These are phyloP conservation scores for Frankliniella fusca DNA, from an alignment of 2,888 invertebrate species.

Conservation along the genomic window DNA sequence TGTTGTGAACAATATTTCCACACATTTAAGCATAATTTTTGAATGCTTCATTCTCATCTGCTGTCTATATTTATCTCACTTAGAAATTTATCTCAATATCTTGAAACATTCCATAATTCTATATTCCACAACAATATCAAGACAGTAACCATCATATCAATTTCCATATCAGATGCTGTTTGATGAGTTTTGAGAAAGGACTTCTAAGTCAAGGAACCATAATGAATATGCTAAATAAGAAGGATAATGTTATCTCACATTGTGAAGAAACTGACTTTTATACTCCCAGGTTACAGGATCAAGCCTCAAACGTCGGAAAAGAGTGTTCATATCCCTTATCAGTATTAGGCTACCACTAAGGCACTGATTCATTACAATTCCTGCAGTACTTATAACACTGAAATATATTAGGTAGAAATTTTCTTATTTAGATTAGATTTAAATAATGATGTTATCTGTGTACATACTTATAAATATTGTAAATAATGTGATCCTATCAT, in stretches of 20 bases:
- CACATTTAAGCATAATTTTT: background rate
- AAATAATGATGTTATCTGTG: background rate
- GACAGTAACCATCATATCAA: conserved; percentile 2
- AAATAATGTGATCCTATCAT: conserved; percentile 17
- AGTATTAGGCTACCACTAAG: background rate
- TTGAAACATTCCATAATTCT: background rate
- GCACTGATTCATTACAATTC: background rate
- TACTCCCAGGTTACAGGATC: background rate
- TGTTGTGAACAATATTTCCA: background rate
- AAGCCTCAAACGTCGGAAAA: background rate
- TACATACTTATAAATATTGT: background rate
- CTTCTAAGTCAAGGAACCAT: background rate
- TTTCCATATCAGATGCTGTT: background rate
- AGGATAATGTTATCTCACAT: background rate
- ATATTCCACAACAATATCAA: background rate
- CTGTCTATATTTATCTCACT: background rate
- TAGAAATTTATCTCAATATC: background rate
- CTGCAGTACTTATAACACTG: background rate
- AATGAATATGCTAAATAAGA: background rate
- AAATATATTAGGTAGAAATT: conserved; percentile 3
- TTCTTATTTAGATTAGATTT: background rate
- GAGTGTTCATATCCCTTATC: background rate
- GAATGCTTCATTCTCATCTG: background rate
- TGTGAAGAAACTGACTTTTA: background rate
- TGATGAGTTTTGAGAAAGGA: background rate